phyloP scores from a whole-genome alignment of 2,888 invertebrate species.

The Chloroclystis v-ata region DNA sequence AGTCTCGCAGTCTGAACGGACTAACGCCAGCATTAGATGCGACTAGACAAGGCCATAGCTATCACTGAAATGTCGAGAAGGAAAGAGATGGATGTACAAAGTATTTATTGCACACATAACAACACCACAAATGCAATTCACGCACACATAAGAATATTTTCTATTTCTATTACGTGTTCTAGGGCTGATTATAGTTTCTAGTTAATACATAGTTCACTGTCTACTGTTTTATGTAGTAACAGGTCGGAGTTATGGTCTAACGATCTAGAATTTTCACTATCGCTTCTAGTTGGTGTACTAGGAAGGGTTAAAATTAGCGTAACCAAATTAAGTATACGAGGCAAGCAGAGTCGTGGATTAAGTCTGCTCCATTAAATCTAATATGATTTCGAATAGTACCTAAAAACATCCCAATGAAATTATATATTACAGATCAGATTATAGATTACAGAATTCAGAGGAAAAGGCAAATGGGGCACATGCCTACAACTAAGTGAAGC shows the following conservation, averaged over 20 bases:
- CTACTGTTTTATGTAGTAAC: not conserved
- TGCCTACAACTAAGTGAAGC: too few species aligned
- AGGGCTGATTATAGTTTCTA: slow-evolving; percentile 51
- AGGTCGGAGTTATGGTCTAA: not conserved
- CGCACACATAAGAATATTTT: slow-evolving; percentile 62
- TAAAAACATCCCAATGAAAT: too few species aligned
- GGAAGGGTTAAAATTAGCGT: not conserved
- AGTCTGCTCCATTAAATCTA: too few species aligned
- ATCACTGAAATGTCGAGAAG: slow-evolving; percentile 77
- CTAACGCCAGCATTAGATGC: slow-evolving; percentile 77
- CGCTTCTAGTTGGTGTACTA: too few species aligned
- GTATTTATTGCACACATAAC: slow-evolving; percentile 75
- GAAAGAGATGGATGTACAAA: slow-evolving; percentile 74
- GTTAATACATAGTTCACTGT: slow-evolving; percentile 14
- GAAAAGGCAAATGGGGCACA: too few species aligned
- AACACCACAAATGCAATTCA: slow-evolving; percentile 67
- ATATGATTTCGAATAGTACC: too few species aligned
- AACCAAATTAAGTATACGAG: not conserved
- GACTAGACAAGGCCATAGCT: slow-evolving; percentile 78
- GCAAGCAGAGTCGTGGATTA: too few species aligned
- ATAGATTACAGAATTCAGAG: too few species aligned
- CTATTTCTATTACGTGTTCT: slow-evolving; percentile 71
- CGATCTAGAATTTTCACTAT: not conserved
- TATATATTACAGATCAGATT: too few species aligned
- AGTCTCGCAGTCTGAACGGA: slow-evolving; percentile 51